Percentiles rank a stretch among this genome's conserved stretches.
Conservation (phyloP, 1,140 invertebrate genomes). For the Stratiolaelaps scimitus region DNA sequence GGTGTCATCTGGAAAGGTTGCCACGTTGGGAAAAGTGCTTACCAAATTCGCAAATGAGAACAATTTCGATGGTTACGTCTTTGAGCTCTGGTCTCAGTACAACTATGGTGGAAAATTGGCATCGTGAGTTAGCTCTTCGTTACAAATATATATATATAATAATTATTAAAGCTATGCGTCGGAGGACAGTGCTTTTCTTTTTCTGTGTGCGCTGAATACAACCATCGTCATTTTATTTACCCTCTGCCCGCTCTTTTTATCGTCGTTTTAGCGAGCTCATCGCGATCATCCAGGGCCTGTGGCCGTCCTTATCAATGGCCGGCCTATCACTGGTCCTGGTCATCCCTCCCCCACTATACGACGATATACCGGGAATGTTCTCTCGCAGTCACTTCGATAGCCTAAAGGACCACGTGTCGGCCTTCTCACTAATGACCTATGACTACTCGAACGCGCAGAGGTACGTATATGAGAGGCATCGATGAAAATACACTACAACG, state of each 20-base stretch:
- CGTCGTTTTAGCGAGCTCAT: constrained; percentile 37
- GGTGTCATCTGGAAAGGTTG: constrained; percentile 25
- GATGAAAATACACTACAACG: constrained; percentile 5
- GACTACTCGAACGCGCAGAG: constrained; percentile 73
- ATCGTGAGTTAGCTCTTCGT: constrained; percentile 43
- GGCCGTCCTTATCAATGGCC: constrained; percentile 44
- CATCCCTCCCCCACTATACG: constrained; percentile 55
- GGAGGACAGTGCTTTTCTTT: too few relatives aligned
- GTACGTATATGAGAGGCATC: constrained; percentile 39
- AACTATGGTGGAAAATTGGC: constrained; percentile 51
- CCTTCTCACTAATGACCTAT: constrained; percentile 88
- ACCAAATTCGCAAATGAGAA: constrained; percentile 42
- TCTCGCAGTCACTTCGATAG: constrained; percentile 59
- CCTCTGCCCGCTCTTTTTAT: too few relatives aligned
- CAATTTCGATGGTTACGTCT: constrained; percentile 67
- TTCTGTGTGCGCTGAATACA: too few relatives aligned
- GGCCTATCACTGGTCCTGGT: constrained; percentile 61
- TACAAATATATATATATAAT: too few relatives aligned
- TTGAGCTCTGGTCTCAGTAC: constrained; percentile 71
- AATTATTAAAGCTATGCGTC: too few relatives aligned
- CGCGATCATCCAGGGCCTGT: constrained; percentile 44
- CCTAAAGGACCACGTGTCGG: constrained; percentile 59
- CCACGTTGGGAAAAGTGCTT: constrained; percentile 32
- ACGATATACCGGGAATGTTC: constrained; percentile 57
- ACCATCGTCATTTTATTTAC: too few relatives aligned